Evolutionary conservation across 2,113 vertebrate species (phyloP).

Genomic region (Notothenia rossii): DNA sequence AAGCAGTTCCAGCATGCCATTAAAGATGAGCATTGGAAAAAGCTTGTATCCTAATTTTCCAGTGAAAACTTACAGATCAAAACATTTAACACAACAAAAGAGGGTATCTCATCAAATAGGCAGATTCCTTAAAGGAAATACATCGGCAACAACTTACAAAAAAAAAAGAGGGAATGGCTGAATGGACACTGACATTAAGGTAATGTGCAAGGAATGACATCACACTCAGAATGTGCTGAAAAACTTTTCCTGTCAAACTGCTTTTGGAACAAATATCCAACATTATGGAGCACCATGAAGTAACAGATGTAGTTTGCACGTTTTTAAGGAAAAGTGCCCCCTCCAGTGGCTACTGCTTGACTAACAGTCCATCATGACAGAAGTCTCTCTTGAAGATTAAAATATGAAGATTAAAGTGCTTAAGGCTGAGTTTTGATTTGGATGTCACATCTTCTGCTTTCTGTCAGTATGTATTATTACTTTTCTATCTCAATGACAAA

Average conservation of each 20-base stretch:
- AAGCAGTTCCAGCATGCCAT: constrained; percentile 18
- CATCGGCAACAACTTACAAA: not conserved
- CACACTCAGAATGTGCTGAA: constrained; percentile 28
- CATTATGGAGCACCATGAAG: constrained; percentile 33
- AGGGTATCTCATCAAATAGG: not conserved
- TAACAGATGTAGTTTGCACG: constrained; percentile 16
- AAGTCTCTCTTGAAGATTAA: constrained; percentile 17
- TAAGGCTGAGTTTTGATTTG: constrained; percentile 56
- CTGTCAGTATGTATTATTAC: not conserved
- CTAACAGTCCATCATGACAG: constrained; percentile 47
- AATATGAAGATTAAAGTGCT: constrained; percentile 74
- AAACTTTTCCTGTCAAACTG: constrained; percentile 35
- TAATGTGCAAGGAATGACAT: constrained; percentile 51
- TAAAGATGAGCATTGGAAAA: constrained; percentile 11
- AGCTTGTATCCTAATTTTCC: constrained; percentile 32
- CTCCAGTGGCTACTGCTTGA: constrained; percentile 47
- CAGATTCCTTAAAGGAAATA: constrained; percentile 31
- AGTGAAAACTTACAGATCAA: constrained; percentile 41
- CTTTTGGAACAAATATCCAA: constrained; percentile 9
- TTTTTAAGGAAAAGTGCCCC: constrained; percentile 41
- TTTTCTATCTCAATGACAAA: not conserved
- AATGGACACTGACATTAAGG: constrained; percentile 27
- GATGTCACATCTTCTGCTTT: constrained; percentile 25
- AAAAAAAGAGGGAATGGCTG: not conserved
- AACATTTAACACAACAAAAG: constrained; percentile 2